A percentile compares a stretch with the other conserved stretches of the same genome.
phyloP scores from a whole-genome alignment of 2,797 vertebrate species.

The Dermochelys coriacea region DNA sequence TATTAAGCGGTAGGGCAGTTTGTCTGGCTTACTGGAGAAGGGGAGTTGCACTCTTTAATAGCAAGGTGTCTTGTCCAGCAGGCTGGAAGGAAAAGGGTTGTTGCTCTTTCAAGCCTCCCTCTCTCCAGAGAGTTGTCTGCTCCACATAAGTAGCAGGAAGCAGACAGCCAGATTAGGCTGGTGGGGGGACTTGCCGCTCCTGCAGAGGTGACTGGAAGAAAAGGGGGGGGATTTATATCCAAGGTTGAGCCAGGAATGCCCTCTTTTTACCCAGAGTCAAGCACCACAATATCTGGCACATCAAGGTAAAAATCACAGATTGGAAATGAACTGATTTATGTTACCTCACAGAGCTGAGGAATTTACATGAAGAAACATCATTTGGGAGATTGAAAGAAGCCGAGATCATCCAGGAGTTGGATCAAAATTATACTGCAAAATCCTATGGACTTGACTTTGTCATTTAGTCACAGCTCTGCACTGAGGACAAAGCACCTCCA shows the following conservation, averaged over 20 bases:
- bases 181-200: neutral
- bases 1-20: neutral
- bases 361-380: neutral
- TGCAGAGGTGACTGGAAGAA: neutral
- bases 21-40: neutral
- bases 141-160: neutral
- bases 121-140: neutral
- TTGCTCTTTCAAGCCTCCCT: neutral
- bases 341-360: constrained; percentile 15
- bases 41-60: neutral
- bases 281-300: neutral
- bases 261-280: neutral
- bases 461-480: neutral
- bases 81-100: neutral
- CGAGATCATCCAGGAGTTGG: neutral
- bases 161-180: neutral
- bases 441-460: constrained; percentile 3
- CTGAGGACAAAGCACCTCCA: neutral
- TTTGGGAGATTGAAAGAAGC: neutral
- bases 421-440: neutral
- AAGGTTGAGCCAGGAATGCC: neutral
- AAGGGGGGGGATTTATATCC: neutral
- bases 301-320: neutral
- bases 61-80: neutral
- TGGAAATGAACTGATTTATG: neutral